Evolutionary conservation across 2,113 vertebrate species (phyloP), one percentile per base, ranked within the genome.

Genomic region (Paracanthobrama guichenoti): DNA sequence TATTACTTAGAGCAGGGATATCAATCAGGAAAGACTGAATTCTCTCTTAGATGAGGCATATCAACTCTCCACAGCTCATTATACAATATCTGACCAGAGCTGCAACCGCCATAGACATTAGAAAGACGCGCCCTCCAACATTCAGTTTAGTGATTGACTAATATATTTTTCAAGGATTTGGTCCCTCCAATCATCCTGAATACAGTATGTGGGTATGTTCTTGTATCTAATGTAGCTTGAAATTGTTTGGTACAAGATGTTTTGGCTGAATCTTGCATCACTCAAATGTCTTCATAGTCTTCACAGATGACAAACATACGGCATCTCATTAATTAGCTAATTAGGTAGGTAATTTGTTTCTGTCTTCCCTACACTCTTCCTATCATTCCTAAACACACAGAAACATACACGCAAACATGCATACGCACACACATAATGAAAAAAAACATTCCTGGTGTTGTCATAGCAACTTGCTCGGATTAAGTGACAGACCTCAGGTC

Each of bases 341-440:
- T 71, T 67, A 76, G 31, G 48, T 53, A 26, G 22, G 24, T 39
- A 39, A 76, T 35, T 26, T 75, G n/a, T 75, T 16, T 48, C 35
- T 75, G 4, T 72, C 53, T 26, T 85, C 62, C 53, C 42, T 46
- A 14, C 22, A 53, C 44, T 79, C 59, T 64, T 62, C 66, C 20
- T 16, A 44, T 79, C 59, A 72, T 84, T 85, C 81, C 85, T 84
- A 81, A 85, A 82, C 83, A 53, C 48, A 76, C 62, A 74, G 5
- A 60, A 46, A 28, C 39, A 60, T n/a, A 31, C 66, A 39, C 18
- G n/a, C 18, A 42, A 42, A 48, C 48, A 59, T 14, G 28, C 60
- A 81, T 22, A 64, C 53, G 77, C 42, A 59, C 50, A 55, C 14
- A 26, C 31, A 24, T 11, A 78, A 16, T 73, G 59, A 79, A 31